Evolutionary conservation across 1,140 invertebrate genomes (phyloP), one percentile per base, ranked within the genome.

Genomic region (Euura saliciscinereae): DNA sequence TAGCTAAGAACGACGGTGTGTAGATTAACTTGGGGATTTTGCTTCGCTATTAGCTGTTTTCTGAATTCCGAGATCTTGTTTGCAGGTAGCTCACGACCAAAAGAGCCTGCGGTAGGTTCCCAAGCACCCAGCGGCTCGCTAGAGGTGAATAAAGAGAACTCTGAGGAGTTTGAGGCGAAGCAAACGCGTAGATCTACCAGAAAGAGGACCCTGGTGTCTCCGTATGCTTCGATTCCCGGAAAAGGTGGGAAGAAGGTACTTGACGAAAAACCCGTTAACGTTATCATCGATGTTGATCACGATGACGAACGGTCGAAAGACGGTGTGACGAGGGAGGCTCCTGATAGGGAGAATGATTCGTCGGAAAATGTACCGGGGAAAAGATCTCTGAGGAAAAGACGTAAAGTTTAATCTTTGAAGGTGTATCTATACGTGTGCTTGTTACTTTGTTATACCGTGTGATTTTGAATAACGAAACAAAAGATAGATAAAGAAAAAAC

Each of bases 281-380:
- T 68, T 66, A 67, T 64, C 7, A 42, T 66, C n/a, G 73, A 51
- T 10, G 66, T 66, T 72, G 45, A 8, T 45, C 44, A 6, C 8
- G 28, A 8, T 11, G 13, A 6, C 13, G 6, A 69, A 76, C 7
- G 66, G 45, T 43, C 51, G 69, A 28, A 28, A 28, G 28, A 28
- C 73, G 0, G 64, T 78, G 42, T 79, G 80, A 74, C 72, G 77
- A 45, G 69, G 78, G 68, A 73, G 77, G 43, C 68, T 75, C 66
- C 67, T 70, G 6, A 78, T 76, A 71, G 51, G 13, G 6, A 75
- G 66, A 42, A 8, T 4, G 71, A 75, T 43, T 75, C 76, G 70
- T 46, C 28, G n/a, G 71, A 71, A 59, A 76, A 77, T 71, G 74
- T 74, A 7, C 75, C 79, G 28, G 28, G 28, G 28, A 80, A 77